Evolutionary conservation across 2,797 vertebrate genomes (phyloP), one percentile per base, ranked within the genome.

Genomic region (Pangasius larnaudii): DNA sequence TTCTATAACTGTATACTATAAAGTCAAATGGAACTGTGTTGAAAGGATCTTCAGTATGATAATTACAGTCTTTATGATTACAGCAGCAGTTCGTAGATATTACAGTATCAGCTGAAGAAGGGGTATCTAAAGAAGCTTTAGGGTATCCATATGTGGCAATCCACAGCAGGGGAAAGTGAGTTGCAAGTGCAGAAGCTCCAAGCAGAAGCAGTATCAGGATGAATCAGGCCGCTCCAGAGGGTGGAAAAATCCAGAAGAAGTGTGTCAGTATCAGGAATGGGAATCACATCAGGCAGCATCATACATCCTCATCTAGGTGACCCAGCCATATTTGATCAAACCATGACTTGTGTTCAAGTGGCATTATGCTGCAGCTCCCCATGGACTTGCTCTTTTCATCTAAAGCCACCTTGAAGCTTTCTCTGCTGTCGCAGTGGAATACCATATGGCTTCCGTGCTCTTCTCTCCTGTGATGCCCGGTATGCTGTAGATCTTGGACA

Each of bases 401-500:
- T 59, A 58, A 80, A 13, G 16, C 49, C 0, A 1, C n/a, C 22
- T 27, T 61, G 22, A 39, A 27, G 22, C 22, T 42, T 82, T 63
- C 13, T 16, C 22, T 42, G 22, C 22, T 42, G 36, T 13, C 2
- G 9, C 36, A 82, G 4, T 59, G 56, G 33, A 14, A 24, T 59
- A 39, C 30, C 14, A 16, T 0, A 14, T 24, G 33, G 1, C 5
- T 58, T 58, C 24, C 33, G 19, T 58, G 30, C 30, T 56, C 18
- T 33, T 79, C 6, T 79, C 3, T 80, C 4, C 11, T 59, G 56
- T 59, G 33, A 80, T 59, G 10, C 30, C 19, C 33, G 59, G 10
- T 24, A 56, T 33, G 51, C 51, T 33, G 51, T 78, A 78, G 75
- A 78, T 56, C 51, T 78, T 78, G 27, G 14, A 78, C 51, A 78